Evolutionary conservation across 2,113 vertebrate species (phyloP).

Genomic region (Diadophis punctatus): DNA sequence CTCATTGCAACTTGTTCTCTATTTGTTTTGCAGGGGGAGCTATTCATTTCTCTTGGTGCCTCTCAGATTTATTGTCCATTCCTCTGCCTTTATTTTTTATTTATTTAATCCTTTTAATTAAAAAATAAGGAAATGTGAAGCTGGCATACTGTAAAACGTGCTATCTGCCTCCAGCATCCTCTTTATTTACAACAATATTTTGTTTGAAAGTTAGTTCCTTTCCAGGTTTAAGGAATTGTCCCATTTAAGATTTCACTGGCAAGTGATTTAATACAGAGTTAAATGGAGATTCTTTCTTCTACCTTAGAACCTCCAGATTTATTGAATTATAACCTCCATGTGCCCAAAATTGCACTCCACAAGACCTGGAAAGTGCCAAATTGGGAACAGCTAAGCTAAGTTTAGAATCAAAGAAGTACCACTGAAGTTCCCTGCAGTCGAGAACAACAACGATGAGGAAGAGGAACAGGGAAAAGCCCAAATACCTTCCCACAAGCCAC

Average conservation of each 20-base stretch:
- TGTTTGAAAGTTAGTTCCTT: not conserved
- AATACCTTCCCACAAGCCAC: constrained; percentile 55
- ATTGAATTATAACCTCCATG: not conserved
- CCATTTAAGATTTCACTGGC: not conserved
- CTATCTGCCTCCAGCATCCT: not conserved
- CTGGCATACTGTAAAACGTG: not conserved
- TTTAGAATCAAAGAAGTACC: not conserved
- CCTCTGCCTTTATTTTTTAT: not conserved
- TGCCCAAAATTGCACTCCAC: not conserved
- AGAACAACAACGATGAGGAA: constrained; percentile 39
- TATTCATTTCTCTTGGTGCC: not conserved
- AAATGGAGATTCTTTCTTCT: not conserved
- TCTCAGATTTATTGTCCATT: not conserved
- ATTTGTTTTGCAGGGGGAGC: not conserved
- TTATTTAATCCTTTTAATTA: not conserved
- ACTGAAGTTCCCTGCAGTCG: constrained; percentile 7
- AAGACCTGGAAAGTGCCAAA: not conserved
- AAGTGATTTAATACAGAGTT: not conserved
- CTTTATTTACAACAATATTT: not conserved
- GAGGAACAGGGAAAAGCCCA: constrained; percentile 61
- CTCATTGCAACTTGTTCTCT: not conserved
- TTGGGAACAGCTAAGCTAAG: not conserved
- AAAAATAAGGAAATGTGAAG: not conserved
- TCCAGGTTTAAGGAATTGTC: not conserved
- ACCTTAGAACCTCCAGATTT: not conserved